Evolutionary conservation across 2,797 vertebrate genomes (phyloP).

Genomic region (Limosa lapponica): DNA sequence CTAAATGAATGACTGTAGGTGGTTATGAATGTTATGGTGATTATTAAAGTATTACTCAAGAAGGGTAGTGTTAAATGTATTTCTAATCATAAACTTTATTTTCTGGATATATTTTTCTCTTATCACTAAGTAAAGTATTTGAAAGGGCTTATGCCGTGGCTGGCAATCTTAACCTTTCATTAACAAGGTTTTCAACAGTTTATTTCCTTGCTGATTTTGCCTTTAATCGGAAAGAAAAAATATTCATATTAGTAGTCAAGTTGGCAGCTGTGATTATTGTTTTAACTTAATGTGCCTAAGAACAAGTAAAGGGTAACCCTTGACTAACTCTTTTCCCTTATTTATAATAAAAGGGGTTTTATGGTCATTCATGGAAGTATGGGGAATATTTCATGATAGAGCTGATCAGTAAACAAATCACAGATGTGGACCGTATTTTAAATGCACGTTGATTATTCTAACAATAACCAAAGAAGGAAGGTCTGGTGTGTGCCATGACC

Average conservation of each 20-base stretch:
- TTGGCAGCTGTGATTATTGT: not conserved
- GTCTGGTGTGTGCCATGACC: not conserved
- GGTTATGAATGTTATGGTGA: not conserved
- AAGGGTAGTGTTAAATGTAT: not conserved
- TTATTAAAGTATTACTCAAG: not conserved
- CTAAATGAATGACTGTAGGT: not conserved
- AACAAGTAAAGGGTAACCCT: not conserved
- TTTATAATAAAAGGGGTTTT: not conserved
- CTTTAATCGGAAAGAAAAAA: not conserved
- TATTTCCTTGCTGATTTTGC: not conserved
- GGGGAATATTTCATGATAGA: not conserved
- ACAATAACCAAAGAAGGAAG: not conserved
- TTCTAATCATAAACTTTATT: not conserved
- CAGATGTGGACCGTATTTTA: not conserved
- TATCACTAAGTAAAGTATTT: not conserved
- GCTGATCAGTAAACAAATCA: not conserved
- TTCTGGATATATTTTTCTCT: not conserved
- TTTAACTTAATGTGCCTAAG: not conserved
- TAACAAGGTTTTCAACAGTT: not conserved
- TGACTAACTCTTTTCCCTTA: not conserved
- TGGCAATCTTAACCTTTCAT: not conserved
- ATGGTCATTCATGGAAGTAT: not conserved
- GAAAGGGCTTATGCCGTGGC: not conserved
- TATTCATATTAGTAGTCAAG: not conserved
- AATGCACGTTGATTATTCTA: rapidly evolving